Percentiles rank a stretch among this genome's conserved stretches.
Conservation (phyloP, 2,888 invertebrate genomes). For the Euzetes globulus region DNA sequence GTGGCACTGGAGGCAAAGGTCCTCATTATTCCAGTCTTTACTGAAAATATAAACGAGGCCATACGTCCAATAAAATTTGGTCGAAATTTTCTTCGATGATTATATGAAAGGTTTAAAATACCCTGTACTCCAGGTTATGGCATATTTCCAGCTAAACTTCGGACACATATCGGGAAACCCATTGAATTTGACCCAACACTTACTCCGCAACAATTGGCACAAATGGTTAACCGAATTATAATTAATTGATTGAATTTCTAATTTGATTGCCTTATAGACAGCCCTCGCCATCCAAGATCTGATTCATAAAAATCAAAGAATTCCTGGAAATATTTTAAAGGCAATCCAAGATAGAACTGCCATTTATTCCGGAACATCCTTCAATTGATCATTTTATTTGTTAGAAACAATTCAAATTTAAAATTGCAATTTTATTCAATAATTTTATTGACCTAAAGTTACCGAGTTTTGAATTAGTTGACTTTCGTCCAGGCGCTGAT, state of each 20-base stretch:
- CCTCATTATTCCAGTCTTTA: slow-evolving; percentile 94
- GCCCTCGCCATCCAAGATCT: slow-evolving; percentile 65
- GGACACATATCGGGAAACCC: slow-evolving; percentile 72
- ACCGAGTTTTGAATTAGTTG: too few relatives aligned
- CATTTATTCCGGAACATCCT: too few relatives aligned
- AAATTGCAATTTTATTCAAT: too few relatives aligned
- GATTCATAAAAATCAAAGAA: slow-evolving; percentile 68
- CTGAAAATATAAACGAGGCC: slow-evolving; percentile 88
- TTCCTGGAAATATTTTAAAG: slow-evolving; percentile 76
- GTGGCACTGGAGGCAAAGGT: slow-evolving; percentile 90
- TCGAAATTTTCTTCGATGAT: slow-evolving; percentile 61
- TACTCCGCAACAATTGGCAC: slow-evolving; percentile 73
- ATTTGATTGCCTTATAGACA: slow-evolving; percentile 67
- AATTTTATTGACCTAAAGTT: too few relatives aligned
- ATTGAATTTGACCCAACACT: slow-evolving; percentile 64
- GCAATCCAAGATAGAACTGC: too few relatives aligned
- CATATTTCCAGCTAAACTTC: slow-evolving; percentile 94
- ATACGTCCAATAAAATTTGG: slow-evolving; percentile 63
- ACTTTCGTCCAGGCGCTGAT: too few relatives aligned
- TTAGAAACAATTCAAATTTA: too few relatives aligned
- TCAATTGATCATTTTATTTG: too few relatives aligned
- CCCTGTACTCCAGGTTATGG: slow-evolving; percentile 93
- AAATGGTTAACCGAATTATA: too few relatives aligned
- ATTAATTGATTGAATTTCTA: too few relatives aligned
- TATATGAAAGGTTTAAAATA: slow-evolving; percentile 75